phyloP scores from a whole-genome alignment of 2,888 invertebrate genomes.

The Thecocarcelia acutangulata region DNA sequence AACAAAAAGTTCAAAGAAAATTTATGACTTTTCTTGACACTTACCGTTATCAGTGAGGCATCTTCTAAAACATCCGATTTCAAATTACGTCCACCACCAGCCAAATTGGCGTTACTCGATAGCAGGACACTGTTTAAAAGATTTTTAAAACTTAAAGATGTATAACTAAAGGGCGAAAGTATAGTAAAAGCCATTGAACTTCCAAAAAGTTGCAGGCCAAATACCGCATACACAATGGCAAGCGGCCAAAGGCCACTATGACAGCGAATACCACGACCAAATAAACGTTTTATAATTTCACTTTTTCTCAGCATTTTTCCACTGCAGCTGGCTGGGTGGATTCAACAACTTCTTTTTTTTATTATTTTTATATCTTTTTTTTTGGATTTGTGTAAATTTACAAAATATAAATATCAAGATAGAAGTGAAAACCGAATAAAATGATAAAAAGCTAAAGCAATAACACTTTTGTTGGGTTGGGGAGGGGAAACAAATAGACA shows the following conservation, averaged over 20 bases:
- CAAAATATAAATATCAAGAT: neutral
- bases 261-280: conserved; percentile 39
- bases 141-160: conserved; percentile 78
- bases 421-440: neutral
- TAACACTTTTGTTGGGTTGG: neutral
- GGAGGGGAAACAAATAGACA: neutral
- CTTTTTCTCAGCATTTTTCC: conserved; percentile 71
- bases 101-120: conserved; percentile 78
- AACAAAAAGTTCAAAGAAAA: neutral
- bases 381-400: conserved; percentile 8
- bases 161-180: conserved; percentile 79
- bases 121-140: conserved; percentile 78
- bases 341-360: conserved; percentile 35
- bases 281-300: conserved; percentile 70
- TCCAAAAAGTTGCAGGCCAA: conserved; percentile 74
- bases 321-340: conserved; percentile 32
- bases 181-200: conserved; percentile 77
- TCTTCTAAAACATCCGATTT: conserved; percentile 80
- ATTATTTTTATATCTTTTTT: conserved; percentile 28
- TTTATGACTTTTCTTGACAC: conserved; percentile 1
- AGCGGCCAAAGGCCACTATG: conserved; percentile 73
- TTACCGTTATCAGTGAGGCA: conserved; percentile 80
- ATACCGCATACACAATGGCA: conserved; percentile 71
- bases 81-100: conserved; percentile 79
- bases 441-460: conserved; percentile 21